These are phyloP conservation scores for Mylabris phalerata DNA, from an alignment of 1,140 invertebrate species.

Conservation along the genomic window DNA sequence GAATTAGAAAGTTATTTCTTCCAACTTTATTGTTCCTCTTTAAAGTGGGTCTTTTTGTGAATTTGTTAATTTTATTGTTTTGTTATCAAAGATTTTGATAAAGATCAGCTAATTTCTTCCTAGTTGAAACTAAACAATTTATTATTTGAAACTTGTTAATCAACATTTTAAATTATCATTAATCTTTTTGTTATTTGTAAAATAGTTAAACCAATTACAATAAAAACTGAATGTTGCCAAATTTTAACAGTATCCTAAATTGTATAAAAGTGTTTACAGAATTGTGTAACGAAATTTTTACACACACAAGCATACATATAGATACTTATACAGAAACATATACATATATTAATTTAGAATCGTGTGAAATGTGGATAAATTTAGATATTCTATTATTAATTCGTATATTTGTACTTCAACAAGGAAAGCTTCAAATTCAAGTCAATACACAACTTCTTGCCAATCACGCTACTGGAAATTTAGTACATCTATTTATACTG, in stretches of 20 bases:
- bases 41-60: too few species aligned
- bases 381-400: constrained; percentile 20
- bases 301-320: neutral
- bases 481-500: constrained; percentile 16
- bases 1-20: too few species aligned
- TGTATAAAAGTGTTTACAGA: constrained; percentile 7
- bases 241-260: too few species aligned
- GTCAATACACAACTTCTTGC: constrained; percentile 18
- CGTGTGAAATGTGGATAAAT: constrained; percentile 14
- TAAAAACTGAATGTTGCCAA: too few species aligned
- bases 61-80: too few species aligned
- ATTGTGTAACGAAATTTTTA: constrained; percentile 16
- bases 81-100: too few species aligned
- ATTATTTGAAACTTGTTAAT: too few species aligned
- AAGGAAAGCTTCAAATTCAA: constrained; percentile 17
- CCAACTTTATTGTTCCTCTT: too few species aligned
- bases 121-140: too few species aligned
- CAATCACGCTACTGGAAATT: constrained; percentile 15
- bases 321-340: constrained; percentile 2
- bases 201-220: too few species aligned
- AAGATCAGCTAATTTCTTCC: too few species aligned
- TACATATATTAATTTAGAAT: constrained; percentile 10
- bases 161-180: too few species aligned
- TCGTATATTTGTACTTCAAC: constrained; percentile 12
- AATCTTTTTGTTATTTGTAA: neutral